Evolutionary conservation across 2,113 vertebrate genomes (phyloP).

Genomic region (Ivindomyrus marchei): DNA sequence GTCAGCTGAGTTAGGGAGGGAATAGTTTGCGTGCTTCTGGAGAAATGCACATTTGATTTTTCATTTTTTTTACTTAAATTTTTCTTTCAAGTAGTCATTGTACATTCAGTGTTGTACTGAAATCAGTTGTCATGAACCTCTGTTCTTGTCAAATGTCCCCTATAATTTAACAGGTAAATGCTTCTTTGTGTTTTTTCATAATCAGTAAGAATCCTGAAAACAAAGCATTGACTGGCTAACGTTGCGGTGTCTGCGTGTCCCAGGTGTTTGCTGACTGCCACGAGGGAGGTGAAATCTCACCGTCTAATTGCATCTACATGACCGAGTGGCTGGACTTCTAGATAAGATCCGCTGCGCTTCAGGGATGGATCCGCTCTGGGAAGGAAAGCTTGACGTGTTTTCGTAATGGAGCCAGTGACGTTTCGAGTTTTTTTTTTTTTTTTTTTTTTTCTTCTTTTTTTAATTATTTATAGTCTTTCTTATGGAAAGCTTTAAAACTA

Average conservation of each 20-base stretch:
- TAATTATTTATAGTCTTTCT: background rate
- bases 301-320: conserved; percentile 90
- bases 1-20: background rate
- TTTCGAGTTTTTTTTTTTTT: background rate
- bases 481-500: background rate
- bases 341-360: background rate
- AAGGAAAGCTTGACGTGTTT: background rate
- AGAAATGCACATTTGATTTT: background rate
- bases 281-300: conserved; percentile 91
- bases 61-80: background rate
- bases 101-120: background rate
- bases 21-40: background rate
- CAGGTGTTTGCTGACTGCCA: conserved; percentile 97
- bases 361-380: background rate
- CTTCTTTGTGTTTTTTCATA: background rate
- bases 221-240: background rate
- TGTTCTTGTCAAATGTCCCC: background rate
- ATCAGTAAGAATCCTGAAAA: background rate
- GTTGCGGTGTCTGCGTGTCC: conserved; percentile 20
- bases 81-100: background rate
- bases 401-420: background rate
- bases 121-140: background rate
- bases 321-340: conserved; percentile 88
- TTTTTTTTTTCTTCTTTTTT: background rate
- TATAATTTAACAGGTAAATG: background rate